These are phyloP conservation scores for Botrylloides violaceus DNA, from an alignment of 23 tunicate genomes.

Conservation along the genomic window DNA sequence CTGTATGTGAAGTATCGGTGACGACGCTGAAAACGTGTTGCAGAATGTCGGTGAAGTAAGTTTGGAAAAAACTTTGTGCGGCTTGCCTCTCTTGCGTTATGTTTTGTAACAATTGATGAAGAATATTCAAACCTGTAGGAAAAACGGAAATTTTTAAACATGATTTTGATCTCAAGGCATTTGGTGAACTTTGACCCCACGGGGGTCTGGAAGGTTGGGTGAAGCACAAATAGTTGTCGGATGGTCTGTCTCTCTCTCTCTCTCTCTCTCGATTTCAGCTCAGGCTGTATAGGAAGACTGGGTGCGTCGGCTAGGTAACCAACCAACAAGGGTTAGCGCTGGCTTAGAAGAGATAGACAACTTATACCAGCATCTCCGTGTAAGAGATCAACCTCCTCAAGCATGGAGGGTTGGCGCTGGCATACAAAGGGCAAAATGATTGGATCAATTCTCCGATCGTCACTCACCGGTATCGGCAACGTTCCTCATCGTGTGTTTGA, in stretches of 20 bases:
- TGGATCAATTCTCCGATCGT: too few species aligned
- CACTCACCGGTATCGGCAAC: constrained; percentile 90
- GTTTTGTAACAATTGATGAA: constrained; percentile 92
- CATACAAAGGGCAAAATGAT: background rate
- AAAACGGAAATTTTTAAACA: too few species aligned
- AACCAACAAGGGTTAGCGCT: background rate
- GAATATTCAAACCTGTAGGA: constrained; percentile 73
- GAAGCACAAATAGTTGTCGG: too few species aligned
- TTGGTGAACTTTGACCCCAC: too few species aligned
- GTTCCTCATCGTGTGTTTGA: constrained; percentile 99
- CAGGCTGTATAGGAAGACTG: too few species aligned
- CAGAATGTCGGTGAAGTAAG: constrained; percentile 93
- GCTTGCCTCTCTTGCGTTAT: constrained; percentile 69
- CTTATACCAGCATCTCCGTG: background rate
- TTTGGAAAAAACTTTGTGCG: constrained; percentile 91
- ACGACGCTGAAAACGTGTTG: constrained; percentile 98
- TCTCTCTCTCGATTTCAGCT: too few species aligned
- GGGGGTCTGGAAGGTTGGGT: too few species aligned
- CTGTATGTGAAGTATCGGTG: constrained; percentile 97
- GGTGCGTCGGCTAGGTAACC: too few species aligned
- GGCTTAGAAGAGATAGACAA: too few species aligned
- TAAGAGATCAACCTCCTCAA: background rate
- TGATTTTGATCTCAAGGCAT: too few species aligned
- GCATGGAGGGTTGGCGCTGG: background rate
- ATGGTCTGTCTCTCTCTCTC: too few species aligned